These are phyloP conservation scores for Strix uralensis DNA, from an alignment of 2,113 vertebrate species.

Conservation along the genomic window DNA sequence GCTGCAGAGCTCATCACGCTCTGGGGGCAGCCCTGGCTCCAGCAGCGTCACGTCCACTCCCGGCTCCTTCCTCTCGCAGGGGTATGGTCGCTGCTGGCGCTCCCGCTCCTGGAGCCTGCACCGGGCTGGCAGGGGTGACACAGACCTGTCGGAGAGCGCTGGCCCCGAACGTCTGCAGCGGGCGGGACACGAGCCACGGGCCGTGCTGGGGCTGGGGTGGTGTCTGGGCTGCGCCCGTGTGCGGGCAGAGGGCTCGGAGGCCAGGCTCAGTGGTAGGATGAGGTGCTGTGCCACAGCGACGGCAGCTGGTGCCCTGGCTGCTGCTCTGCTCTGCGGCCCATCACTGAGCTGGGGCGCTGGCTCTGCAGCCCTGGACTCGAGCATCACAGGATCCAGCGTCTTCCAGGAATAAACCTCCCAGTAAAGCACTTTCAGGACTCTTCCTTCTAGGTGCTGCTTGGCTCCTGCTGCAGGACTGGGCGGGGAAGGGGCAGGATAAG, in stretches of 20 bases:
- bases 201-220: too few relatives aligned
- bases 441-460: slow-evolving; percentile 35
- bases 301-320: background rate
- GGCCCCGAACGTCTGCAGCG: background rate
- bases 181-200: background rate
- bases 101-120: background rate
- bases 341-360: background rate
- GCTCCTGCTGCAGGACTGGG: background rate
- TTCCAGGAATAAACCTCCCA: slow-evolving; percentile 54
- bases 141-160: background rate
- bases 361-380: slow-evolving; percentile 24
- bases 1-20: background rate
- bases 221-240: too few relatives aligned
- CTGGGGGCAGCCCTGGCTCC: background rate
- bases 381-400: slow-evolving; percentile 54
- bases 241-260: background rate
- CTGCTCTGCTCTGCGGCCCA: background rate
- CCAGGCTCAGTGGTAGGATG: background rate
- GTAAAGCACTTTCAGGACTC: slow-evolving; percentile 58
- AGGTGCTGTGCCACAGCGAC: background rate
- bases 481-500: background rate
- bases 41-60: background rate
- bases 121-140: background rate
- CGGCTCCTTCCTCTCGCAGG: background rate
- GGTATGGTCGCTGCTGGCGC: background rate